Percentiles rank a stretch among this genome's conserved stretches.
These are phyloP conservation scores for Cheirogaleus medius DNA, from an alignment of 2,113 vertebrate genomes.

Conservation along the genomic window DNA sequence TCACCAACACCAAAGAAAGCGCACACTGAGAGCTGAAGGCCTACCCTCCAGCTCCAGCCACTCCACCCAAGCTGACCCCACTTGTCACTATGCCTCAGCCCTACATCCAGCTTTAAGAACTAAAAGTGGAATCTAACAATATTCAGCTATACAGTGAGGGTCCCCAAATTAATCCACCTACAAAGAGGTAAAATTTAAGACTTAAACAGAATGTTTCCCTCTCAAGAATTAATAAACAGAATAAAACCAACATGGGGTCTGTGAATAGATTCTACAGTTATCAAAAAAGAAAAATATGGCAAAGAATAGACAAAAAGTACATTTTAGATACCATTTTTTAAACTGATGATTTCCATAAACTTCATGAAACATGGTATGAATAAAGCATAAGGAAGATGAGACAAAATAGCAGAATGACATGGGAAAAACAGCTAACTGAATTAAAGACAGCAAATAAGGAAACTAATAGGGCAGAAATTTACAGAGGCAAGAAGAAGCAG, in stretches of 20 bases:
- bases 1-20: neutral
- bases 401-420: neutral
- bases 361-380: neutral
- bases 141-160: neutral
- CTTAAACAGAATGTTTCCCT: neutral
- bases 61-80: neutral
- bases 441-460: neutral
- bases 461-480: conserved; percentile 5
- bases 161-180: neutral
- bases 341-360: neutral
- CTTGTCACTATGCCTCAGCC: neutral
- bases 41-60: neutral
- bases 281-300: neutral
- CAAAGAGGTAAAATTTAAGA: neutral
- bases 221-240: neutral
- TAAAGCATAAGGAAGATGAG: neutral
- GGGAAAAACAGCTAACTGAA: neutral
- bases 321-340: neutral
- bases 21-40: neutral
- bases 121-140: neutral
- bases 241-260: neutral
- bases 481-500: neutral
- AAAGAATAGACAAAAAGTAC: neutral
- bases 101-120: neutral
- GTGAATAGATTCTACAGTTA: neutral